Percentiles rank a stretch among this genome's conserved stretches.
phyloP scores from a whole-genome alignment of 1,140 invertebrate species.

The Eumeta japonica region DNA sequence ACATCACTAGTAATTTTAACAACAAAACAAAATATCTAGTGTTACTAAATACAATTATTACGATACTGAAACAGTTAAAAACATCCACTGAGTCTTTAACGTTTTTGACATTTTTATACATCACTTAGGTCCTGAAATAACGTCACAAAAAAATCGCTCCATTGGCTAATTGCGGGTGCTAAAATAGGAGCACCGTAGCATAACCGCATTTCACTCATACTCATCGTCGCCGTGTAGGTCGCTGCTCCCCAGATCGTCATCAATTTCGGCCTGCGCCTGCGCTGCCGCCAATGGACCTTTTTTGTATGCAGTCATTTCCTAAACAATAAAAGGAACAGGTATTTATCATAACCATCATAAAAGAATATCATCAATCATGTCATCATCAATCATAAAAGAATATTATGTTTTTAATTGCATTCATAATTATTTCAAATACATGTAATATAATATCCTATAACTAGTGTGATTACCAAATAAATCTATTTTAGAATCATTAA shows the following conservation, averaged over 20 bases:
- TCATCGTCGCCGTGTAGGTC: conserved; percentile 29
- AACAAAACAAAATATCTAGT: no score
- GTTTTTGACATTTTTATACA: no score
- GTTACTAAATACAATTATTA: no score
- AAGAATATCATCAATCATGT: conserved; percentile 16
- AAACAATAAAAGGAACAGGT: conserved; percentile 10
- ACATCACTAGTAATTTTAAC: no score
- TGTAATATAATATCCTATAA: neutral
- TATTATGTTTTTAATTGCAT: neutral
- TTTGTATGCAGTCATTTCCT: conserved; percentile 82
- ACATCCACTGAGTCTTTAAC: neutral
- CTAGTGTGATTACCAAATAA: no score
- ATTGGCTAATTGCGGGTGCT: no score
- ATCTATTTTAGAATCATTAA: no score
- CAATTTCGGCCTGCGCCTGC: conserved; percentile 57
- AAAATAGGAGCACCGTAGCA: neutral
- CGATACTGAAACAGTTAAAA: neutral
- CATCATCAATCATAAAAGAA: neutral
- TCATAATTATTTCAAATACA: neutral
- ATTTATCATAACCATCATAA: conserved; percentile 8
- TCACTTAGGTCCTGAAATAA: no score
- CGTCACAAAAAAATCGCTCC: no score
- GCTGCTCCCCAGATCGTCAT: conserved; percentile 39
- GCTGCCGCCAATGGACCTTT: conserved; percentile 64
- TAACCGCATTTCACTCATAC: conserved; percentile 27